Conservation (phyloP, 2,797 vertebrate genomes). For the Dermochelys coriacea region DNA sequence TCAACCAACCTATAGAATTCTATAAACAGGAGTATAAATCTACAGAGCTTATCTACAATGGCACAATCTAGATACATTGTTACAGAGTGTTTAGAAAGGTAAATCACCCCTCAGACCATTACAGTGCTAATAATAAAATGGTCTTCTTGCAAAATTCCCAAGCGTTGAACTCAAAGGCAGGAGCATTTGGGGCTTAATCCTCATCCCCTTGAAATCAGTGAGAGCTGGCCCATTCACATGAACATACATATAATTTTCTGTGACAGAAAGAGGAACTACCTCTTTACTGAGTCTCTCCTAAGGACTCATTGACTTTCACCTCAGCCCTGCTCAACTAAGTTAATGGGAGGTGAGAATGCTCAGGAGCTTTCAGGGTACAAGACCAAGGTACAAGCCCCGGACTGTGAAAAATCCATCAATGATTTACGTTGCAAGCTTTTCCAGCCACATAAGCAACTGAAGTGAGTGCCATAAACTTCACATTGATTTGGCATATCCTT, state of each 20-base stretch:
- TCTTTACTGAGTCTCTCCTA: too few relatives aligned
- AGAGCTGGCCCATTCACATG: background rate
- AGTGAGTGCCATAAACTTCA: fast-evolving
- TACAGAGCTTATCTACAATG: background rate
- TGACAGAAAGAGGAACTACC: background rate
- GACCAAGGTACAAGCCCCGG: too few relatives aligned
- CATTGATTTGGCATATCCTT: too few relatives aligned
- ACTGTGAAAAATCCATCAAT: too few relatives aligned
- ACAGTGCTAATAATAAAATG: background rate
- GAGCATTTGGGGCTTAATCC: background rate
- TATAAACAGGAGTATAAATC: background rate
- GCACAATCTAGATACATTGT: background rate
- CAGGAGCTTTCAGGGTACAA: too few relatives aligned
- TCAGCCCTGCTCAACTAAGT: too few relatives aligned
- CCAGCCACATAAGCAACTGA: background rate
- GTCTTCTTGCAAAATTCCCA: background rate
- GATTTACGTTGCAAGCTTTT: background rate
- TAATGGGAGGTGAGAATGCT: too few relatives aligned
- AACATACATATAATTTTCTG: background rate
- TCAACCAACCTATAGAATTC: background rate
- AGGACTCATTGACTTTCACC: too few relatives aligned
- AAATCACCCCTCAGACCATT: background rate
- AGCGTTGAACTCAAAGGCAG: background rate
- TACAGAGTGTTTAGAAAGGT: background rate
- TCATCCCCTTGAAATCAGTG: background rate